Conservation (phyloP, 2,888 invertebrate genomes). For the Rosalia funebris region DNA sequence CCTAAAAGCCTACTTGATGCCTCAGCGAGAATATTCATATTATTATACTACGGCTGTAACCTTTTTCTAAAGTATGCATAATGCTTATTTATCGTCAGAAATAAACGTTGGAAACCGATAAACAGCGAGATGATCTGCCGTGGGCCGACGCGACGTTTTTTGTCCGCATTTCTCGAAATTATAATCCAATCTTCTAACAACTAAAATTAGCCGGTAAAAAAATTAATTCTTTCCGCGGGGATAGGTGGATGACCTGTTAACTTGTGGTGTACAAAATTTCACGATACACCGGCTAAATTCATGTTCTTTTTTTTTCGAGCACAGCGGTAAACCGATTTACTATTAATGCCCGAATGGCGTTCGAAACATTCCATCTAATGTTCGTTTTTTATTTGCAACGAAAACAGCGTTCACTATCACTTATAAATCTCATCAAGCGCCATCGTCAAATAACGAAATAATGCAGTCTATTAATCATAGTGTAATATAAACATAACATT, state of each 20-base stretch:
- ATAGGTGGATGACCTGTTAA: background rate
- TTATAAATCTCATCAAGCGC: no score
- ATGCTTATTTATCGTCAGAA: no score
- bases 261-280: background rate
- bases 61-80: no score
- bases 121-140: no score
- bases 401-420: no score
- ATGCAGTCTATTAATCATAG: no score
- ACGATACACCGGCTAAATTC: background rate
- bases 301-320: background rate
- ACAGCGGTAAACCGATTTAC: background rate
- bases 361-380: background rate
- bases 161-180: background rate
- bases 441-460: no score
- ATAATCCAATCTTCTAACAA: background rate
- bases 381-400: no score
- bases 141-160: no score
- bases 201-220: background rate
- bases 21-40: conserved; percentile 1
- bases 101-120: no score
- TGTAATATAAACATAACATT: no score
- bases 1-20: conserved; percentile 38
- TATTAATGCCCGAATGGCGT: background rate
- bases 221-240: background rate
- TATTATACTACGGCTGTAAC: conserved; percentile 9